Percentiles rank a stretch among this genome's conserved stretches.
Evolutionary conservation across 2,113 vertebrate species (phyloP).

Genomic region (Gopherus flavomarginatus): DNA sequence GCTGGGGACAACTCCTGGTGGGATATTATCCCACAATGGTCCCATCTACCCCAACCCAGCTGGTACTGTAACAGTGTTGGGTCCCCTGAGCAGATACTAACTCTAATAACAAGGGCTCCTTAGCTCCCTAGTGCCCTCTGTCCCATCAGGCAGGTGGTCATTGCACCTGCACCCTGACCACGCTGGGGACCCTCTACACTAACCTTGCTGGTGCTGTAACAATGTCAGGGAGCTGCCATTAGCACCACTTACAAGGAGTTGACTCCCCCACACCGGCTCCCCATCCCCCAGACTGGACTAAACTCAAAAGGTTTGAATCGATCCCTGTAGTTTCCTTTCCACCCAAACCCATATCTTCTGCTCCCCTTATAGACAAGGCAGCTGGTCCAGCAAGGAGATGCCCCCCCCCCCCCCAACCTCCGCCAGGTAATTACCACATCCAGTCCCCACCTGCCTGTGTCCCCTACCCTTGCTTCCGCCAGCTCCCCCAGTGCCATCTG

Average conservation of each 20-base stretch:
- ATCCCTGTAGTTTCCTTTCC: neutral
- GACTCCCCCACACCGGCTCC: neutral
- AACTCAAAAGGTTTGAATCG: neutral
- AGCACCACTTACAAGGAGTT: neutral
- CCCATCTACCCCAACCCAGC: neutral
- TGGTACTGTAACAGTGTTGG: neutral
- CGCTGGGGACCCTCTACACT: neutral
- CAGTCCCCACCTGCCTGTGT: neutral
- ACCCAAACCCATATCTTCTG: neutral
- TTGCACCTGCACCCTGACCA: neutral
- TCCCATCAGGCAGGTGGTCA: neutral
- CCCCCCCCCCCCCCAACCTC: rapidly evolving
- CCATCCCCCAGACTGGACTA: neutral
- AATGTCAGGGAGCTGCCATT: neutral
- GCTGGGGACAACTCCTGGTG: neutral
- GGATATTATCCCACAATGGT: neutral
- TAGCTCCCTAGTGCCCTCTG: neutral
- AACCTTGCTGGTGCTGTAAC: neutral
- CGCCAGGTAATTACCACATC: neutral
- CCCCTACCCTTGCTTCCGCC: neutral
- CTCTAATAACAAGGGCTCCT: neutral
- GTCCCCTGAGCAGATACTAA: neutral
- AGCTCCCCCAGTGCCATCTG: neutral
- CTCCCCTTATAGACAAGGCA: neutral
- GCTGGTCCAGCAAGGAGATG: neutral